Percentiles rank a stretch among this genome's conserved stretches.
Evolutionary conservation across 2,888 invertebrate species (phyloP).

Genomic region (Plagodis pulveraria): DNA sequence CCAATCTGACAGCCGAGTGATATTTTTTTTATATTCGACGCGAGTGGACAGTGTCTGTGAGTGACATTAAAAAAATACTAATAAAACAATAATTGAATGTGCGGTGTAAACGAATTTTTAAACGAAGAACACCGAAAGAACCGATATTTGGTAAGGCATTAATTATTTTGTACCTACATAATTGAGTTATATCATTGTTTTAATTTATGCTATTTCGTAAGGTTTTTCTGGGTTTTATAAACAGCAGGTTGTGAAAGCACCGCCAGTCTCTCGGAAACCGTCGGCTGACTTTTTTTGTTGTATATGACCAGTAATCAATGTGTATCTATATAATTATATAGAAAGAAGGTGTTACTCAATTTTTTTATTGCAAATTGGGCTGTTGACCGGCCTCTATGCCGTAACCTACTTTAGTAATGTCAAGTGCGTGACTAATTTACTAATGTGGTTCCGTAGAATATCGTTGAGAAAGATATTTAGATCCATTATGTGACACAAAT

Average conservation of each 20-base stretch:
- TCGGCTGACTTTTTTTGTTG: conserved; percentile 5
- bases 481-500: conserved; percentile 6
- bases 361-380: conserved; percentile 25
- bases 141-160: conserved; percentile 20
- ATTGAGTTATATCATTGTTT: conserved; percentile 44
- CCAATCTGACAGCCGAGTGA: conserved; percentile 46
- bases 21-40: conserved; percentile 47
- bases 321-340: conserved; percentile 20
- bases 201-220: conserved; percentile 54
- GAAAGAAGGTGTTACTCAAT: conserved; percentile 29
- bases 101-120: conserved; percentile 5
- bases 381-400: conserved; percentile 25
- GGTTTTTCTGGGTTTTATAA: conserved; percentile 52
- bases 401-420: conserved; percentile 30
- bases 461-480: conserved; percentile 22
- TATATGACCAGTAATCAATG: conserved; percentile 12
- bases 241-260: conserved; percentile 36
- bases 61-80: conserved; percentile 41
- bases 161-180: conserved; percentile 13
- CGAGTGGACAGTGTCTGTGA: conserved; percentile 26
- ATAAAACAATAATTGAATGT: conserved; percentile 4
- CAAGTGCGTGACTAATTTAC: conserved; percentile 28
- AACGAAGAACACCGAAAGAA: conserved; percentile 4
- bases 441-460: conserved; percentile 26
- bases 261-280: conserved; percentile 14